Evolutionary conservation across 2,888 invertebrate genomes (phyloP), one percentile per base, ranked within the genome.

Genomic region (Platycheirus albimanus): DNA sequence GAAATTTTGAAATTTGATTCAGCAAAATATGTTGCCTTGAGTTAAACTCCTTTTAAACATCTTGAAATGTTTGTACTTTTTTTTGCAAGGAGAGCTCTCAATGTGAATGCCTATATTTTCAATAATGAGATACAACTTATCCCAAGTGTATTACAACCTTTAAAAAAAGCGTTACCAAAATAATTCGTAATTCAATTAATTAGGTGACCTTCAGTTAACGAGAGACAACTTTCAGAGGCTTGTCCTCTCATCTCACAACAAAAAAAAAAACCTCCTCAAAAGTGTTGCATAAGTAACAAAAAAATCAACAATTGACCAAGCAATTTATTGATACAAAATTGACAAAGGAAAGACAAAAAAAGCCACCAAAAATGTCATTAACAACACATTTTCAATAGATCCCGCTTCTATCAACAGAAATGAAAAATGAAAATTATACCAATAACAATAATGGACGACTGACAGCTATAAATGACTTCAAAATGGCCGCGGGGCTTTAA

Each of bases 181-280:
- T 67, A 67, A 70, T 63, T 70, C 76, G n/a, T n/a, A 76, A 66
- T 80, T 76, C 58, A 70, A 76, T 76, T 76, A 58, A 81, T 66
- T 71, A 64, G 43, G 49, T 81, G 80, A 81, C 76, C 80, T 70
- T 76, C 80, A 38, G 45, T 19, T 33, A 52, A 61, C 43, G 28
- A 71, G 28, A 66, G 70, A 51, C 24, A 43, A 51, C 56, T 79
- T 61, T 67, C 15, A 49, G 43, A 61, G 72, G 41, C 36, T 66
- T 51, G 49, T 43, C 58, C 24, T 36, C 54, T 45, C 24, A 24
- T 38, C n/a, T 51, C 15, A 61, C 17, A 11, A 24, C 7, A 43
- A 36, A 36, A 33, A n/a, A 19, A 63, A 61, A 7, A 61, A 51
- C 28, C 78, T 47, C 69, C 64, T 70, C 41, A 24, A 15, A 47